Conservation (phyloP, 2,797 vertebrate species). For the Chaetodon trifasciatus region DNA sequence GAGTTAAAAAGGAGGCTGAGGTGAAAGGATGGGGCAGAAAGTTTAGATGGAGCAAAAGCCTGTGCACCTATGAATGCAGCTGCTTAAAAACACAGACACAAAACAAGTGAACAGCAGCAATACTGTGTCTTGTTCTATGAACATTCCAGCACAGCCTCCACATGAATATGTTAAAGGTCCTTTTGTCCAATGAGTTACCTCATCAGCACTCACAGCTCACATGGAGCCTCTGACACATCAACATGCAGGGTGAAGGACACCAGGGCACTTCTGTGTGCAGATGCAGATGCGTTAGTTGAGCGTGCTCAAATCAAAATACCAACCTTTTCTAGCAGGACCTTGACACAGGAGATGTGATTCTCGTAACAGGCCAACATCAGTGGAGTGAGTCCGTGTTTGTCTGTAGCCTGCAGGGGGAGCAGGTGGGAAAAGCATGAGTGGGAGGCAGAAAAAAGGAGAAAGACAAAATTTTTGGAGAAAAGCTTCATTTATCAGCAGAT, state of each 20-base stretch:
- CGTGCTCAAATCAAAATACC: conserved; percentile 30
- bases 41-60: conserved; percentile 16
- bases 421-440: neutral
- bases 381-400: conserved; percentile 95
- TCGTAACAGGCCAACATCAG: conserved; percentile 93
- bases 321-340: conserved; percentile 96
- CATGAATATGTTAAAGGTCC: conserved; percentile 60
- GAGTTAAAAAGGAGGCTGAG: conserved; percentile 26
- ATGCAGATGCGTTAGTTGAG: neutral
- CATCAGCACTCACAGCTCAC: conserved; percentile 71
- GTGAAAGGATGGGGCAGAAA: conserved; percentile 7
- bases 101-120: conserved; percentile 53
- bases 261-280: neutral
- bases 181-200: conserved; percentile 75
- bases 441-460: neutral
- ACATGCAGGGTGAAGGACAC: conserved; percentile 40
- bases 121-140: conserved; percentile 46
- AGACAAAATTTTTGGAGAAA: neutral
- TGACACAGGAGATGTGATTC: conserved; percentile 91
- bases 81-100: conserved; percentile 38
- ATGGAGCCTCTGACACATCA: conserved; percentile 46
- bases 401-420: conserved; percentile 86
- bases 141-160: conserved; percentile 77
- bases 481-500: conserved; percentile 24
- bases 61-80: conserved; percentile 32